A percentile compares a stretch with the other conserved stretches of the same genome.
Conservation (phyloP, 1,140 invertebrate genomes). For the Meteorus sp. region DNA sequence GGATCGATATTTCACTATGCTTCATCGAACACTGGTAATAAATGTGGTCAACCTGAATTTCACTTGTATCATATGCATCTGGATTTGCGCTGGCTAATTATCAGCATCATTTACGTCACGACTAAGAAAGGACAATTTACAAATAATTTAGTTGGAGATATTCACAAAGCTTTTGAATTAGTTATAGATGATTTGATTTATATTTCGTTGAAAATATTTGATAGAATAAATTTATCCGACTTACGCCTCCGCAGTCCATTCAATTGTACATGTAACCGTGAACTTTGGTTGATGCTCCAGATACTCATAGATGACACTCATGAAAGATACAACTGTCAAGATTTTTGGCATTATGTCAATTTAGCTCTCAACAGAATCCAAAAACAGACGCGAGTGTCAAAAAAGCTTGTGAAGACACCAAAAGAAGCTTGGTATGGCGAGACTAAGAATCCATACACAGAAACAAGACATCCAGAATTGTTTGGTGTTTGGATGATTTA, state of each 20-base stretch:
- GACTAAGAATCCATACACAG: constrained; percentile 24
- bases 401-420: not conserved
- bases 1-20: constrained; percentile 51
- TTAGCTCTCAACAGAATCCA: constrained; percentile 37
- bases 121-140: constrained; percentile 33
- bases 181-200: constrained; percentile 49
- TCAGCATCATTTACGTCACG: constrained; percentile 43
- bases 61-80: constrained; percentile 58
- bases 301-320: constrained; percentile 40
- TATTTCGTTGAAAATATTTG: constrained; percentile 46
- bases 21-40: constrained; percentile 49
- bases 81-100: constrained; percentile 53
- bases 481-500: constrained; percentile 53
- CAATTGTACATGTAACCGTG: constrained; percentile 53
- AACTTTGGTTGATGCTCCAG: constrained; percentile 56
- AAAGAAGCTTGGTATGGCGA: constrained; percentile 20
- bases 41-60: constrained; percentile 53
- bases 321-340: constrained; percentile 13
- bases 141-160: constrained; percentile 34
- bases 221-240: constrained; percentile 42
- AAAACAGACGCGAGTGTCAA: constrained; percentile 6
- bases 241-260: constrained; percentile 49
- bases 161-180: constrained; percentile 38
- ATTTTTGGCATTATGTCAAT: constrained; percentile 54
- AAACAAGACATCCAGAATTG: constrained; percentile 48